Conservation (phyloP, 1,140 invertebrate genomes). For the Saxidomus purpurata region DNA sequence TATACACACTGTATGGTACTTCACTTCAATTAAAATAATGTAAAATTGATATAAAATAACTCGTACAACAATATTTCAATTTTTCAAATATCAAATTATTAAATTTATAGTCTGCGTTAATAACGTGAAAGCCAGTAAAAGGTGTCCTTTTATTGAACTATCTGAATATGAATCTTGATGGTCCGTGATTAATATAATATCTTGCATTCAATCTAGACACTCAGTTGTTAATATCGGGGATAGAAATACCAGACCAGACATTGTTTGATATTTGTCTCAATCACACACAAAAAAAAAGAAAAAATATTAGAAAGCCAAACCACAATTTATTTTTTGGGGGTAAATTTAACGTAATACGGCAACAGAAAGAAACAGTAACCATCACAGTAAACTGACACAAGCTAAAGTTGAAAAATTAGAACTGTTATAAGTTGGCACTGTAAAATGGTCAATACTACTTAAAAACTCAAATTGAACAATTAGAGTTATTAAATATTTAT, state of each 20-base stretch:
- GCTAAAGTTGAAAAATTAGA: no score
- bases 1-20: slow-evolving; percentile 9
- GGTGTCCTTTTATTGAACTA: not conserved
- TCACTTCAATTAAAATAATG: slow-evolving; percentile 29
- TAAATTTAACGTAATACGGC: no score
- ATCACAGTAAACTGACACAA: no score
- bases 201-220: not conserved
- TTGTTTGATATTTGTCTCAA: no score
- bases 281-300: no score
- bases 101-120: not conserved
- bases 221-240: not conserved
- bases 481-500: no score
- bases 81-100: slow-evolving; percentile 3
- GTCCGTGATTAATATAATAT: not conserved
- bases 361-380: no score
- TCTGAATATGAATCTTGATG: not conserved
- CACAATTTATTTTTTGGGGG: no score
- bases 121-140: not conserved
- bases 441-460: no score
- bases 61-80: not conserved
- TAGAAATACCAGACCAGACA: not conserved
- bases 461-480: no score
- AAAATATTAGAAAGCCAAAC: no score
- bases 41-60: slow-evolving; percentile 36
- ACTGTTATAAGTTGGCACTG: no score